phyloP scores from a whole-genome alignment of 1,140 invertebrate species.

The Solenopsis fugax region DNA sequence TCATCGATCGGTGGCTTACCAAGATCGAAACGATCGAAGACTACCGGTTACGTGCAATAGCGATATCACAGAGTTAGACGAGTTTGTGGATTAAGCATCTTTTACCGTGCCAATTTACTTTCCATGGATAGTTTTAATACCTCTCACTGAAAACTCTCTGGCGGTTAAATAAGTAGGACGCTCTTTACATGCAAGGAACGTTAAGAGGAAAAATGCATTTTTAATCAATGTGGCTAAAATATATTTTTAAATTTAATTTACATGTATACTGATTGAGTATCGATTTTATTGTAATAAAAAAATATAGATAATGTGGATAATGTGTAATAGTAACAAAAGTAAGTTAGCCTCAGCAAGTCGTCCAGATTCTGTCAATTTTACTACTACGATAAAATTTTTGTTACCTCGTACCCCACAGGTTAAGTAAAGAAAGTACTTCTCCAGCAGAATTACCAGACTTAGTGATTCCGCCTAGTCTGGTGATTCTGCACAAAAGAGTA shows the following conservation, averaged over 20 bases:
- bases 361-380: conserved; percentile 17
- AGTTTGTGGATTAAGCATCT: conserved; percentile 17
- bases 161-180: background rate
- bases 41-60: conserved; percentile 4
- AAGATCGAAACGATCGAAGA: conserved; percentile 65
- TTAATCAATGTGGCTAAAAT: background rate
- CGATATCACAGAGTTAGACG: conserved; percentile 21
- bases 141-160: background rate
- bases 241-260: background rate
- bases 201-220: background rate
- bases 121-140: background rate
- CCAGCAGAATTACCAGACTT: background rate
- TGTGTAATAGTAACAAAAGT: background rate
- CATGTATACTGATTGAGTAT: background rate
- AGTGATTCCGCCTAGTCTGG: conserved; percentile 7
- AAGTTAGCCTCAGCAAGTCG: background rate
- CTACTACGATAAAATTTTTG: background rate
- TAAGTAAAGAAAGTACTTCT: conserved; percentile 15
- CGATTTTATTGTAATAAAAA: background rate
- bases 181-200: background rate
- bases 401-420: background rate
- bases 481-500: conserved; percentile 33
- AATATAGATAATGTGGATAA: background rate
- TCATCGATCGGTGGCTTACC: conserved; percentile 69
- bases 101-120: background rate